Evolutionary conservation across 2,113 vertebrate species (phyloP).

Genomic region (Thalassoma bifasciatum): DNA sequence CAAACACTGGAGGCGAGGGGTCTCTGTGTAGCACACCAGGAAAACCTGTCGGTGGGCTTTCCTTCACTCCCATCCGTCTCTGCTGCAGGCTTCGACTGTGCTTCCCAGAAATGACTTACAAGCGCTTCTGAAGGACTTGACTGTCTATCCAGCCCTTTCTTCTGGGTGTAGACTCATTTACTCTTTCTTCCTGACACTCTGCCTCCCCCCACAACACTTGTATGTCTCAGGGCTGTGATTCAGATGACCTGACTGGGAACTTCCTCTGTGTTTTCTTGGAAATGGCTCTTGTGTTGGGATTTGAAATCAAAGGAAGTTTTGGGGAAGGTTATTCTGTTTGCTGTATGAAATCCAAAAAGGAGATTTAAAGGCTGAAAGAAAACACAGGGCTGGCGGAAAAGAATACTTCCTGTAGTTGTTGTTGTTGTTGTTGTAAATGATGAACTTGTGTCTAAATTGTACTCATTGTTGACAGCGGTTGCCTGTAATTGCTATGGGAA

Average conservation of each 20-base stretch:
- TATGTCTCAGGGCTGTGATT: constrained; percentile 43
- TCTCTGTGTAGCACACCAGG: constrained; percentile 54
- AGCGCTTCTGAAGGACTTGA: constrained; percentile 28
- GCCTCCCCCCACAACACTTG: background rate
- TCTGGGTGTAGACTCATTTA: constrained; percentile 26
- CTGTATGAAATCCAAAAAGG: constrained; percentile 32
- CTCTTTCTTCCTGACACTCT: constrained; percentile 35
- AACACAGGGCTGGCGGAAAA: constrained; percentile 25
- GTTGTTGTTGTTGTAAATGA: constrained; percentile 14
- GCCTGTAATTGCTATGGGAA: constrained; percentile 58
- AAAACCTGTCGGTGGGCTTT: constrained; percentile 51
- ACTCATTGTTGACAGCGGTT: constrained; percentile 23
- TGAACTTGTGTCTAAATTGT: constrained; percentile 39
- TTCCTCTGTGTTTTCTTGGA: constrained; percentile 65
- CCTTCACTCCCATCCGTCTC: constrained; percentile 69
- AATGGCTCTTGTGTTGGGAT: constrained; percentile 30
- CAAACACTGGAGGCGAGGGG: constrained; percentile 50
- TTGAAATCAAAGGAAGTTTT: constrained; percentile 58
- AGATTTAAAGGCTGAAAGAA: constrained; percentile 46
- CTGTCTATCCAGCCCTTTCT: constrained; percentile 22
- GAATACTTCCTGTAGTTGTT: constrained; percentile 39
- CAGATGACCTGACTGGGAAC: constrained; percentile 55
- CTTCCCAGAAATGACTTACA: constrained; percentile 72
- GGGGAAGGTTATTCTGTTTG: constrained; percentile 44
- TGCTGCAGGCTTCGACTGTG: constrained; percentile 16